Evolutionary conservation across 2,797 vertebrate genomes (phyloP).

Genomic region (Halcyon leucocephala): DNA sequence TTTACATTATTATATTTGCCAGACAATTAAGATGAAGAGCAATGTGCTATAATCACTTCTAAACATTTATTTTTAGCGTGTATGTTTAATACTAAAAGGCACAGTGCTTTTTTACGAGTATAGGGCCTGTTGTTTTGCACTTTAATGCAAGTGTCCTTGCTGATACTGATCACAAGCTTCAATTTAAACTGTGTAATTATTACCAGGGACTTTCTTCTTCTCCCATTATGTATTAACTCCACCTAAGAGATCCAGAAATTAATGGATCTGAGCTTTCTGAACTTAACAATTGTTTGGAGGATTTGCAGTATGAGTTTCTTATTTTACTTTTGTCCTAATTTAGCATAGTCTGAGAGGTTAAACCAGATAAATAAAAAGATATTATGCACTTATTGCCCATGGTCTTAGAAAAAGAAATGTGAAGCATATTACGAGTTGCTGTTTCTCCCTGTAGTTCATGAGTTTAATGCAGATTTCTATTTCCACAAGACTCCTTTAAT

Average conservation of each 20-base stretch:
- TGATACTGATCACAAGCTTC: background rate
- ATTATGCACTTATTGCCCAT: background rate
- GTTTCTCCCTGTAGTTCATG: too few species aligned
- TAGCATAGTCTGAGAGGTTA: background rate
- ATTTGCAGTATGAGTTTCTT: background rate
- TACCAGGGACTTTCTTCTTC: background rate
- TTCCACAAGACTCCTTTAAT: background rate
- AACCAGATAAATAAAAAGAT: background rate
- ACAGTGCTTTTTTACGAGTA: background rate
- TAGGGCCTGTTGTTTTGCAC: background rate
- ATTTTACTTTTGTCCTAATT: background rate
- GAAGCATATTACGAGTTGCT: too few species aligned
- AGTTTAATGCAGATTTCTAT: background rate
- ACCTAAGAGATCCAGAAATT: background rate
- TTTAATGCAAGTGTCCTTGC: background rate
- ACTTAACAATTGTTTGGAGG: background rate
- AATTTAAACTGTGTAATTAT: background rate
- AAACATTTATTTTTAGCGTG: too few species aligned
- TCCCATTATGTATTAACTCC: background rate
- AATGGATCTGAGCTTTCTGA: background rate
- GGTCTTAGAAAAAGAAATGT: background rate
- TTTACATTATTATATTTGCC: constrained; percentile 4
- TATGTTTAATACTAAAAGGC: background rate
- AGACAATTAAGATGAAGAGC: constrained; percentile 17
- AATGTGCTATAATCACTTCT: background rate